Conservation (phyloP, 2,888 invertebrate species). For the Schizotus pectinicornis region DNA sequence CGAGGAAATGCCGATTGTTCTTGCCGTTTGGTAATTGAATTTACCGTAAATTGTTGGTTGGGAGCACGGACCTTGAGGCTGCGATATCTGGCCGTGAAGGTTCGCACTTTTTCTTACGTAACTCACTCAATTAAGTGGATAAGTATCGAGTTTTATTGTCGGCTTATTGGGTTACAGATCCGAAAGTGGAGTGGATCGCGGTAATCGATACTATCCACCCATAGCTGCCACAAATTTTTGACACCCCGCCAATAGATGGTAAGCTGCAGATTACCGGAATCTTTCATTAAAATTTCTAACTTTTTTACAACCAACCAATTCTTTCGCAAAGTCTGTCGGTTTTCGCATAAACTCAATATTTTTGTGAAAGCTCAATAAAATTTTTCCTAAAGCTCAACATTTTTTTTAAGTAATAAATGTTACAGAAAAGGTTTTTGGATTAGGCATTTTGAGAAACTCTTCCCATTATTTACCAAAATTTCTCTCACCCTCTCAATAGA, state of each 20-base stretch:
- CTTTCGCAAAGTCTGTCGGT: neutral
- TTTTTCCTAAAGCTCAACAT: too few species aligned
- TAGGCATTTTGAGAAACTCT: too few species aligned
- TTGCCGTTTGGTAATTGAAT: neutral
- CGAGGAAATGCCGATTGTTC: neutral
- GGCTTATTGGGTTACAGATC: neutral
- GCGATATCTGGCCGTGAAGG: slow-evolving; percentile 14
- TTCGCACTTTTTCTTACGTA: slow-evolving; percentile 11
- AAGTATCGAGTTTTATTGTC: slow-evolving; percentile 5
- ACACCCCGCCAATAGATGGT: neutral
- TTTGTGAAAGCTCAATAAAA: too few species aligned
- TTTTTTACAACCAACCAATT: neutral
- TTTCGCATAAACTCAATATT: too few species aligned
- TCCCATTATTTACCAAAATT: neutral
- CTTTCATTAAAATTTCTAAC: neutral
- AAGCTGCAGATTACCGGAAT: too few species aligned
- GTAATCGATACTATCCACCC: neutral
- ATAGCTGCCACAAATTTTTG: neutral
- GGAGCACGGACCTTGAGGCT: slow-evolving; percentile 5
- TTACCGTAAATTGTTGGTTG: slow-evolving; percentile 3
- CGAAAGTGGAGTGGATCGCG: slow-evolving; percentile 6
- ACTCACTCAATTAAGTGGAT: slow-evolving; percentile 8
- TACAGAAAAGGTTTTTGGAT: too few species aligned
- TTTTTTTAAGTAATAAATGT: too few species aligned
- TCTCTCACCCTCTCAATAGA: neutral